These are phyloP conservation scores for Hydropsyche betteni DNA, from an alignment of 2,888 invertebrate species.

Conservation along the genomic window DNA sequence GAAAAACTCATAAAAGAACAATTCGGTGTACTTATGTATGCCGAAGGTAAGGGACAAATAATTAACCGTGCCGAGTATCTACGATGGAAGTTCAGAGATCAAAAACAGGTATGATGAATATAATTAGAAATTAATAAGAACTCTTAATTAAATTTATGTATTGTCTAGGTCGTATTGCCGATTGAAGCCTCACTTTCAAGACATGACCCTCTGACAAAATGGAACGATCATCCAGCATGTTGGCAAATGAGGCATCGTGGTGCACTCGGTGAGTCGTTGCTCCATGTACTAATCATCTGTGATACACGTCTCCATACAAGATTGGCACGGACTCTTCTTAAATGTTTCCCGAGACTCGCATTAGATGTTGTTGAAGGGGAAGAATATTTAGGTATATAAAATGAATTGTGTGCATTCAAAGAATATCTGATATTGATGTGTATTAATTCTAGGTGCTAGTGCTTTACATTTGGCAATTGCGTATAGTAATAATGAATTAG, in stretches of 20 bases:
- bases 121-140: background rate
- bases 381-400: slow-evolving; percentile 84
- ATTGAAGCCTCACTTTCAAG: slow-evolving; percentile 86
- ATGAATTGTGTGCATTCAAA: background rate
- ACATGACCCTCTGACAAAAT: slow-evolving; percentile 87
- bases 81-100: slow-evolving; percentile 89
- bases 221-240: slow-evolving; percentile 92
- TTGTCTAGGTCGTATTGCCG: slow-evolving; percentile 75
- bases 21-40: slow-evolving; percentile 89
- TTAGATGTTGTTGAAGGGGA: slow-evolving; percentile 97
- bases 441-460: slow-evolving; percentile 76
- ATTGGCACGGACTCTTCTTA: slow-evolving; percentile 87
- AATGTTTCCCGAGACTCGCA: slow-evolving; percentile 89
- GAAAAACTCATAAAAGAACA: slow-evolving; percentile 87
- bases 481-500: slow-evolving; percentile 94
- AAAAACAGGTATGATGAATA: slow-evolving; percentile 70
- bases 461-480: slow-evolving; percentile 96
- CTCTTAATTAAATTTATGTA: slow-evolving; percentile 1
- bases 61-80: slow-evolving; percentile 90
- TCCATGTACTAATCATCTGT: slow-evolving; percentile 95
- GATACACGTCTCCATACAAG: slow-evolving; percentile 82
- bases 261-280: slow-evolving; percentile 91
- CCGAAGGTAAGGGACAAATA: slow-evolving; percentile 82
- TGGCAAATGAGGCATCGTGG: slow-evolving; percentile 98
- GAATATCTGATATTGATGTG: background rate